These are phyloP conservation scores for Crotalus horridus DNA, from an alignment of 2,113 vertebrate species.

Conservation along the genomic window DNA sequence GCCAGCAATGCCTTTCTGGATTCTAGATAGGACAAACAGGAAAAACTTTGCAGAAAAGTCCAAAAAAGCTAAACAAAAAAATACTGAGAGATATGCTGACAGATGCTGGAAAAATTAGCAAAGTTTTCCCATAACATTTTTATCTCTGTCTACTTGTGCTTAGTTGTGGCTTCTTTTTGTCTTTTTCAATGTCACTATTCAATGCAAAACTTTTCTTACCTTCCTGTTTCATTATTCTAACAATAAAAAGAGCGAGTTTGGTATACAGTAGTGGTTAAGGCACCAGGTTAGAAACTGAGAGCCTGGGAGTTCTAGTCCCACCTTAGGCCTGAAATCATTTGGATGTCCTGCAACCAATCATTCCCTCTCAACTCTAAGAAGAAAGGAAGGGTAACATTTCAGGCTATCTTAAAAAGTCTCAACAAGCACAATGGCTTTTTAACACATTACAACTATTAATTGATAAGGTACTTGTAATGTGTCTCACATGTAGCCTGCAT, in stretches of 20 bases:
- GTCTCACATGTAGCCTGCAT: background rate
- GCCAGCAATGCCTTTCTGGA: background rate
- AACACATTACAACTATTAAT: background rate
- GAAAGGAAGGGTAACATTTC: background rate
- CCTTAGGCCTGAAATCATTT: background rate
- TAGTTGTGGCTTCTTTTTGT: background rate
- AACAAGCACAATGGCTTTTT: background rate
- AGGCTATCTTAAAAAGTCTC: background rate
- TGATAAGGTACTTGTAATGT: background rate
- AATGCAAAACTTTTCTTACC: background rate
- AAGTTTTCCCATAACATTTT: background rate
- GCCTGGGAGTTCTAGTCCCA: background rate
- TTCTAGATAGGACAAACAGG: background rate
- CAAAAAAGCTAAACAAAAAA: background rate
- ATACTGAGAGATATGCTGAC: background rate
- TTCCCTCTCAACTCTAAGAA: background rate
- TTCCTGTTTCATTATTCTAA: background rate
- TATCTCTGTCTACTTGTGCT: background rate
- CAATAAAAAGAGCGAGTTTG: background rate
- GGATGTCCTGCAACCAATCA: background rate
- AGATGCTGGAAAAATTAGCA: background rate
- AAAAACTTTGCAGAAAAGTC: background rate
- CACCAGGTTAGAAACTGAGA: background rate
- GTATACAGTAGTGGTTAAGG: background rate
- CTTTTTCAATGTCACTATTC: background rate